Evolutionary conservation across 2,113 vertebrate species (phyloP), one percentile per base, ranked within the genome.

Genomic region (Oceanites oceanicus): DNA sequence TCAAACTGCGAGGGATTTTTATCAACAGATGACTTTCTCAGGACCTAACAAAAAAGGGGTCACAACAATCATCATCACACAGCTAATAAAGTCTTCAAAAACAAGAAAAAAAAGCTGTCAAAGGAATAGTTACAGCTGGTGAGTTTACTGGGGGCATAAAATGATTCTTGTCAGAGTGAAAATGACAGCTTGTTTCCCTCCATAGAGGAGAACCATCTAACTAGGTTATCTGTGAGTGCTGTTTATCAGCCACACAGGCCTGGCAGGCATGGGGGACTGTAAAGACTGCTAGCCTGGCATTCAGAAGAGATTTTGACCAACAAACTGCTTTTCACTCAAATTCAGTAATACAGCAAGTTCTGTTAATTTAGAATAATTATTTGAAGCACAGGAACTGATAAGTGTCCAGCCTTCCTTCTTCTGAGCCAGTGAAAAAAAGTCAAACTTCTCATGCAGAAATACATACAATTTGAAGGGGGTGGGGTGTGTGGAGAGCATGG

Each of bases 21-120:
- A 89, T 71, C 91, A 89, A 59, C 18, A 92, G 68, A 74, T 81
- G 18, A 90, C 66, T 94, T 96, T 95, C 94, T 95, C 90, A 93
- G 79, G 94, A 83, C 88, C 94, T 84, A 90, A 91, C 61, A 86
- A 88, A 92, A 92, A 93, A 65, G 50, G 13, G 86, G 86, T 86
- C 92, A 76, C 65, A 86, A 92, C 50, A 85, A 95, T 59, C 82
- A 88, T 93, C 94, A 89, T 44, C 72, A 50, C 45, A 53, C 88
- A 91, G 79, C 65, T 94, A 93, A 93, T 84, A 86, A 95, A 94
- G 81, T 49, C 44, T 76, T 81, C 40, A 17, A 55, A 75, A 88
- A 53, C 30, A 81, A 40, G 17, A 29, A 25, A 55, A 79, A 45
- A 52, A 71, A 78, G n/a, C 52, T 76, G 90, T 45, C 87, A 83